Base-by-base conservation (phyloP, 2,888 invertebrate species). In the Ernsta delagoae region DNA sequence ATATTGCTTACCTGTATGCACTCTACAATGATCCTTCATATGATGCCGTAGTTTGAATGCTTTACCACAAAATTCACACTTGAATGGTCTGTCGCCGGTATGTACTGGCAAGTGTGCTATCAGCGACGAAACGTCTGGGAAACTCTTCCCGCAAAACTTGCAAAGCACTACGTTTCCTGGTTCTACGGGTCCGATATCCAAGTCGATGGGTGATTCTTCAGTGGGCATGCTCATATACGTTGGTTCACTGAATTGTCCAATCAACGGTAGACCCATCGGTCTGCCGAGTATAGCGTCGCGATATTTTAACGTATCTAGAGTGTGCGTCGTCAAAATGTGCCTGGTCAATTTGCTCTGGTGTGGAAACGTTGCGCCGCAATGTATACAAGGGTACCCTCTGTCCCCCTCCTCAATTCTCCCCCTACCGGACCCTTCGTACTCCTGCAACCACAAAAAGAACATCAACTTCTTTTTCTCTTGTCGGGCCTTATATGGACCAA, bases 11-110 rank as follows among this genome's bases (percentile, higher is more conserved):
- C 95, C 98, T 78, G 98, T 98, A 88, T 98, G 98, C 74, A 98
- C 98, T 83, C 98, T 96, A 94, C 97, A 98, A 88, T 98, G 98
- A 94, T 98, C 98, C 93, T 98, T 98, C 98, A 98, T 98, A 94
- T 98, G 98, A 88, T 98, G 98, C 74, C 98, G 95, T 83, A 98
- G 94, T 88, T 98, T 98, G 94, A 98, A 98, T 79, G 98, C 98
- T 93, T 98, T 98, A 75, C 98, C 98, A 92, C 98, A 98, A 94
- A 97, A 98, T 90, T 98, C 98, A 94, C 98, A 98, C 93, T 97
- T 98, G 92, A 98, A 98, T 71, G 98, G 98, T 83, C 98, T 94
- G 85, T 98, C 98, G 76, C 98, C 98, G 70, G 98, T 98, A 89
- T 98, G 98, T 75, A 97, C 97, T 72, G 97, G 97, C 84, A 98